Conservation (phyloP, 2,797 vertebrate genomes). For the Nyctibius grandis region DNA sequence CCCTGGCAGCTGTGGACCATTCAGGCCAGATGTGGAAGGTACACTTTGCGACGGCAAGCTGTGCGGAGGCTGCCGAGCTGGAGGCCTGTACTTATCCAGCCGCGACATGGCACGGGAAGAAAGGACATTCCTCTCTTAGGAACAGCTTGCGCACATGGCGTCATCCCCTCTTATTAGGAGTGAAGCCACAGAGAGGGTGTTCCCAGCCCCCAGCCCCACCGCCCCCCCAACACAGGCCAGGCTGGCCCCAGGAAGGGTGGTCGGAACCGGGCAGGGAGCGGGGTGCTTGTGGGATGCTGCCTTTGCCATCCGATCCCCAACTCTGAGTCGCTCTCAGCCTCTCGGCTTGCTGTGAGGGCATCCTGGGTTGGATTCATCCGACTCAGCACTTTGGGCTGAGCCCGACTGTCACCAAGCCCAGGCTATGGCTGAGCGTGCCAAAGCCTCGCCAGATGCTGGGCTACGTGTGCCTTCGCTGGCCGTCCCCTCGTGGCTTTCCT, state of each 20-base stretch:
- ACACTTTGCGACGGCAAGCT: slow-evolving; percentile 3
- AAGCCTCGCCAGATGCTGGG: background rate
- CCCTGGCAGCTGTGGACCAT: background rate
- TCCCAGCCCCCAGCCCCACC: background rate
- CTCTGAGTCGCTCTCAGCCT: background rate
- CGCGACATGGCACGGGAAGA: slow-evolving; percentile 78
- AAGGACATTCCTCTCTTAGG: slow-evolving; percentile 58
- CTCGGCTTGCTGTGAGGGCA: background rate
- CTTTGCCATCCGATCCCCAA: background rate
- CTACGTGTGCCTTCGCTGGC: background rate
- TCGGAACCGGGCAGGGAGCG: background rate
- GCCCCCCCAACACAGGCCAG: background rate
- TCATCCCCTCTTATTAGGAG: slow-evolving; percentile 44
- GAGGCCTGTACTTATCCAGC: slow-evolving; percentile 72
- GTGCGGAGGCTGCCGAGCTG: background rate
- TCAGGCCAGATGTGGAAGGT: slow-evolving; percentile 40
- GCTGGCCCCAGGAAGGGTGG: background rate
- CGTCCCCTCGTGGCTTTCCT: background rate
- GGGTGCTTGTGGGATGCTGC: slow-evolving; percentile 4
- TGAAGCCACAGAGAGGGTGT: slow-evolving; percentile 58
- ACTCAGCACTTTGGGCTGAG: slow-evolving; percentile 19
- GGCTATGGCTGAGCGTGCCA: background rate
- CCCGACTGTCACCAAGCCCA: background rate
- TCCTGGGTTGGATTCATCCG: background rate
- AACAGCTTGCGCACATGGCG: background rate